Percentiles rank a stretch among this genome's conserved stretches.
Evolutionary conservation across 2,888 invertebrate species (phyloP).

Genomic region (Dendrolimus pini): DNA sequence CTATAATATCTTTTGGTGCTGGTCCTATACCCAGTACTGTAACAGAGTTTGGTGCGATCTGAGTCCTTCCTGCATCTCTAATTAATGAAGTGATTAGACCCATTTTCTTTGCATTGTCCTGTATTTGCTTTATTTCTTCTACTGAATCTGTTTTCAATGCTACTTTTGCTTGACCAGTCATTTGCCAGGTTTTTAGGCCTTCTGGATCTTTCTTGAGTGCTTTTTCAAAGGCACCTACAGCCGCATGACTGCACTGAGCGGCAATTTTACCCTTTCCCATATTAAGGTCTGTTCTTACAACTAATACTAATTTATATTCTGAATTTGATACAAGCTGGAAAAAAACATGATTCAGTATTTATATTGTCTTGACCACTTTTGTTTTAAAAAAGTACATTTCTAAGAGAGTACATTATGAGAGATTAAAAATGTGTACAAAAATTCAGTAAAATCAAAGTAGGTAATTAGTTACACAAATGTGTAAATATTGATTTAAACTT

Average conservation of each 20-base stretch:
- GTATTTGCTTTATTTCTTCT: conserved; percentile 81
- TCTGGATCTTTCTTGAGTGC: conserved; percentile 78
- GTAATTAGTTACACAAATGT: too few species aligned
- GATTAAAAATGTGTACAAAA: too few species aligned
- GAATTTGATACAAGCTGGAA: conserved; percentile 61
- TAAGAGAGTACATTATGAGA: too few species aligned
- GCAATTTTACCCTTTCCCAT: conserved; percentile 98
- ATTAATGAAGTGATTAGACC: conserved; percentile 86
- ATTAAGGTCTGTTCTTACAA: conserved; percentile 91
- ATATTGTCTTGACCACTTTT: too few species aligned
- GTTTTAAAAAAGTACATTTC: too few species aligned
- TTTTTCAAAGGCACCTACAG: conserved; percentile 89
- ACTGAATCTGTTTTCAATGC: conserved; percentile 89
- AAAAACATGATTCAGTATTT: neutral
- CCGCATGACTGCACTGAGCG: conserved; percentile 96
- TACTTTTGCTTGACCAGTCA: conserved; percentile 90
- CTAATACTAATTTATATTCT: conserved; percentile 88
- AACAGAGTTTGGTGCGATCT: conserved; percentile 90
- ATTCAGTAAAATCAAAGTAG: too few species aligned
- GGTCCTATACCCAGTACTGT: conserved; percentile 97
- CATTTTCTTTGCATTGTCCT: conserved; percentile 80
- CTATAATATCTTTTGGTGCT: conserved; percentile 84
- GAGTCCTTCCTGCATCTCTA: conserved; percentile 94
- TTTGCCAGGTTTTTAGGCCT: conserved; percentile 75
- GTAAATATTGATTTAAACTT: too few species aligned